Percentiles rank a stretch among this genome's conserved stretches.
These are phyloP conservation scores for Cebus imitator DNA, from an alignment of 2,113 vertebrate genomes.

Conservation along the genomic window DNA sequence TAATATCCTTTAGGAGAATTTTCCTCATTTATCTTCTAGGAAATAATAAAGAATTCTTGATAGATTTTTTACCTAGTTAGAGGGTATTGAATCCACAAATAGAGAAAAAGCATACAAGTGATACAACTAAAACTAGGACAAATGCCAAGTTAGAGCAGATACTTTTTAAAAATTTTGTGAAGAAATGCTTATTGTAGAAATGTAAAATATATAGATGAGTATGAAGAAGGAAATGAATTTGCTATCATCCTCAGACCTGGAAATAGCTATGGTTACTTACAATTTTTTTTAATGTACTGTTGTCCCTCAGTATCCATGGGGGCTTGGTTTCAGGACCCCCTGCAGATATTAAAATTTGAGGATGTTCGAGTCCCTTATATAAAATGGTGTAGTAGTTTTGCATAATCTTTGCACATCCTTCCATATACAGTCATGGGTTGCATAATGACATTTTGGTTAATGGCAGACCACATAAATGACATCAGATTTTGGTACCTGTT, in stretches of 20 bases:
- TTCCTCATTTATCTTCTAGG: neutral
- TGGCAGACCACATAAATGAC: neutral
- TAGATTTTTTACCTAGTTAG: neutral
- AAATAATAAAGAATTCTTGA: slow-evolving; percentile 6
- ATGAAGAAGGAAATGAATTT: slow-evolving; percentile 16
- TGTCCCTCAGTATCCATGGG: neutral
- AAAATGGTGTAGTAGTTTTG: neutral
- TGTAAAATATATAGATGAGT: neutral
- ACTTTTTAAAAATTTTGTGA: neutral
- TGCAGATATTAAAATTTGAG: neutral
- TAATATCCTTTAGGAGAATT: neutral
- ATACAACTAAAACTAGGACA: neutral
- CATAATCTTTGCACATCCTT: neutral
- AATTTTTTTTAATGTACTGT: neutral
- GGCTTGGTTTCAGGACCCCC: neutral
- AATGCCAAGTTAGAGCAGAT: neutral
- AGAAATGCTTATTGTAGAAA: neutral
- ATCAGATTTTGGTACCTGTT: neutral
- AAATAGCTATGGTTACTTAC: neutral
- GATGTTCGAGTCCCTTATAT: neutral
- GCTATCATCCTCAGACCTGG: neutral
- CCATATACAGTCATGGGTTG: neutral
- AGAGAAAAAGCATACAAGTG: neutral
- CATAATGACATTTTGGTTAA: neutral
- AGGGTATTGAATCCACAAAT: neutral